Conservation (phyloP, 92 coral and sea anemone species). For the Bergia puertoricense region DNA sequence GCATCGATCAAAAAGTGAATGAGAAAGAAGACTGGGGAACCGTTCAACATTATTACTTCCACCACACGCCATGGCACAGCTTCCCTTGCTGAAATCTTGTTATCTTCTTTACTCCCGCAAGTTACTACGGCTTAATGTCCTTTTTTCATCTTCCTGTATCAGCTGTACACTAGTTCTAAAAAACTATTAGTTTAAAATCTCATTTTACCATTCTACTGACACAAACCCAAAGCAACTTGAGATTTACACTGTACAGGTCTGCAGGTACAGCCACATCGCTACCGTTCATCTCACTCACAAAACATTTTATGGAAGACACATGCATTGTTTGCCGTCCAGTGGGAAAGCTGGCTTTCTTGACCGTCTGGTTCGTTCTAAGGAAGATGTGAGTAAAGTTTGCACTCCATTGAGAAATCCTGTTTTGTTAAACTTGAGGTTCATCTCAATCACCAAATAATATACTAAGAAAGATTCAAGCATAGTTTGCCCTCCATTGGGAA, state of each 20-base stretch:
- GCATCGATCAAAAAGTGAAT: no score
- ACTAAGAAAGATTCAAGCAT: neutral
- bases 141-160: no score
- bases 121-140: no score
- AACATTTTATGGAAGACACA: neutral
- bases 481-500: neutral
- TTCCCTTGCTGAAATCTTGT: no score
- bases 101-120: no score
- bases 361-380: neutral
- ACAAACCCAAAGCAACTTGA: neutral
- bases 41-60: no score
- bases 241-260: neutral
- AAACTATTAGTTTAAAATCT: no score
- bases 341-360: no score
- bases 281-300: neutral
- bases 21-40: no score
- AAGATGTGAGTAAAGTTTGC: neutral
- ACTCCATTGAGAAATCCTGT: constrained; percentile 20
- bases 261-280: neutral
- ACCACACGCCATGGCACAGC: no score
- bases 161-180: no score
- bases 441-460: no score
- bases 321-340: neutral
- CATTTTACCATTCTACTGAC: neutral
- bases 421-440: constrained; percentile 49